phyloP scores from a whole-genome alignment of 2,888 invertebrate genomes.

The Spilarctia lutea region DNA sequence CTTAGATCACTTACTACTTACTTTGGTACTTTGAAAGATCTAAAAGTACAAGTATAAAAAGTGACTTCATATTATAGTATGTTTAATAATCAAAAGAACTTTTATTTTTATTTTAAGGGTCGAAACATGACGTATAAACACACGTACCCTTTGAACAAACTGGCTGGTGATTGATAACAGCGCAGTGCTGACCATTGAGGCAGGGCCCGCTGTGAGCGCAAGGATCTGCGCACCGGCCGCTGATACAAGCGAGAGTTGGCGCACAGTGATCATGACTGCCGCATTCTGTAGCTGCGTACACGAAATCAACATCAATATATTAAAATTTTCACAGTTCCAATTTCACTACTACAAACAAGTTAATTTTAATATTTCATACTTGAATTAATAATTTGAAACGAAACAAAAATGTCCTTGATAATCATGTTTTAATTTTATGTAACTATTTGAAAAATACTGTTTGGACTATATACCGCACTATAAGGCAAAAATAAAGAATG shows the following conservation, averaged over 20 bases:
- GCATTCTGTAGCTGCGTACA: slow-evolving; percentile 91
- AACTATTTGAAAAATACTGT: not conserved
- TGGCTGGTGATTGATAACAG: slow-evolving; percentile 93
- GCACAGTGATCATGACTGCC: slow-evolving; percentile 93
- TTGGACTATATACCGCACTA: not conserved
- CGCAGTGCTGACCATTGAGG: slow-evolving; percentile 91
- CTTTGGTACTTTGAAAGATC: too few species aligned
- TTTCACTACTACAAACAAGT: not conserved
- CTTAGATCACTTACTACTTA: too few species aligned
- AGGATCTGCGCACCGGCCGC: slow-evolving; percentile 93
- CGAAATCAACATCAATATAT: slow-evolving; percentile 27
- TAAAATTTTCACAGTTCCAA: not conserved
- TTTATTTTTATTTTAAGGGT: not conserved
- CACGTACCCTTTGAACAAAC: slow-evolving; percentile 91
- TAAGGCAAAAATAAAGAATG: not conserved
- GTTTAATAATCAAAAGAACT: not conserved
- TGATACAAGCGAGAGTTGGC: slow-evolving; percentile 91
- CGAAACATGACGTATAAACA: not conserved
- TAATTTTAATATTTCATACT: not conserved
- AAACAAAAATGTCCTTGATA: not conserved
- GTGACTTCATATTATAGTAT: too few species aligned
- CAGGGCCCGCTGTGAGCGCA: slow-evolving; percentile 92
- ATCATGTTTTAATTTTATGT: not conserved
- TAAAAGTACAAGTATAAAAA: too few species aligned
- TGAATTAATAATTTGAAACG: not conserved